These are phyloP conservation scores for Halictus quadricinctus DNA, from an alignment of 2,888 invertebrate species.

Conservation along the genomic window DNA sequence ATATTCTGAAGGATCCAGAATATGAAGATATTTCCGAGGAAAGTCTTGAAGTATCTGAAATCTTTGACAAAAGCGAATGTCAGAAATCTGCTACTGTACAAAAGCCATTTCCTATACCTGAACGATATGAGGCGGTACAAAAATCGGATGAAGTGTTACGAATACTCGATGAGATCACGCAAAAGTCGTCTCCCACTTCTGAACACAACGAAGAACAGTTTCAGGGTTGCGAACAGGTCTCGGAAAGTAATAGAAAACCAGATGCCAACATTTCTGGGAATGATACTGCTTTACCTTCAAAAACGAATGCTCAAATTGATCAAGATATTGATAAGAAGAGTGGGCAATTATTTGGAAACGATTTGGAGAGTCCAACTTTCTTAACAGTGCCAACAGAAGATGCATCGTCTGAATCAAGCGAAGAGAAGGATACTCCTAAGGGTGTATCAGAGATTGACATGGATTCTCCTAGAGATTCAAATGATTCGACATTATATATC, in stretches of 20 bases:
- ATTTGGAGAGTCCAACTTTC: slow-evolving; percentile 20
- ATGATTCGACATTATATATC: slow-evolving; percentile 75
- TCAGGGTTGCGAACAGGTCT: slow-evolving; percentile 11
- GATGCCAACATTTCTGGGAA: slow-evolving; percentile 23
- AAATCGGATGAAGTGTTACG: slow-evolving; percentile 76
- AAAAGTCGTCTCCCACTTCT: slow-evolving; percentile 61
- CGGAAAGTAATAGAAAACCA: slow-evolving; percentile 28
- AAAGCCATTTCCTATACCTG: slow-evolving; percentile 69
- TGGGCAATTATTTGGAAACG: slow-evolving; percentile 5
- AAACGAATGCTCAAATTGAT: slow-evolving; percentile 12
- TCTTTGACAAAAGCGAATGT: slow-evolving; percentile 75
- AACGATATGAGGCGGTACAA: slow-evolving; percentile 74
- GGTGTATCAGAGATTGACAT: slow-evolving; percentile 78
- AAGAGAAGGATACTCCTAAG: slow-evolving; percentile 76
- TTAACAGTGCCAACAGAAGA: slow-evolving; percentile 46
- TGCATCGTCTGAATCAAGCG: slow-evolving; percentile 76
- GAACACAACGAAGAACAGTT: slow-evolving; percentile 29
- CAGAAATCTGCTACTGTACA: slow-evolving; percentile 60
- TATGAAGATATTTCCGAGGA: slow-evolving; percentile 81
- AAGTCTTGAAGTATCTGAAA: slow-evolving; percentile 80
- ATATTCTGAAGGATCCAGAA: slow-evolving; percentile 74
- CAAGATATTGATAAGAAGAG: slow-evolving; percentile 14
- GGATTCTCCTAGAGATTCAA: slow-evolving; percentile 77
- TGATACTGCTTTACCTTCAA: slow-evolving; percentile 7
- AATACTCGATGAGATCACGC: slow-evolving; percentile 76